These are phyloP conservation scores for Abrostola triplasia DNA, from an alignment of 2,888 invertebrate species.

Conservation along the genomic window DNA sequence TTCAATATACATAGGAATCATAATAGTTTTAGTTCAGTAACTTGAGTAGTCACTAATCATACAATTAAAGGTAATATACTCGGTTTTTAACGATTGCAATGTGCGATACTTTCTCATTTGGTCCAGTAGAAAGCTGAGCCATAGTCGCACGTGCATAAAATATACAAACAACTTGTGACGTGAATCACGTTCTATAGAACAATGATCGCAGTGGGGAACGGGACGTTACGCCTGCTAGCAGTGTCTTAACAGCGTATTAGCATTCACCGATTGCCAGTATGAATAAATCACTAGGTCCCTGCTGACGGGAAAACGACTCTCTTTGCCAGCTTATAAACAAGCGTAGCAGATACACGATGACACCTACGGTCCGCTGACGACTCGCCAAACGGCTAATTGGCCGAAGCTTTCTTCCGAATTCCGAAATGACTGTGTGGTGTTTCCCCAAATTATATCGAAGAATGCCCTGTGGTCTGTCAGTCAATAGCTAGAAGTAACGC, in stretches of 20 bases:
- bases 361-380: conserved; percentile 62
- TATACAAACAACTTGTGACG: conserved; percentile 48
- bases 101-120: conserved; percentile 51
- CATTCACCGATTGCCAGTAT: conserved; percentile 67
- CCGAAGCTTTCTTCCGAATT: conserved; percentile 61
- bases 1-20: not conserved
- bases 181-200: conserved; percentile 35
- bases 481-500: conserved; percentile 30
- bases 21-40: too few relatives aligned
- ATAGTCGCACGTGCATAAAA: conserved; percentile 63
- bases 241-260: conserved; percentile 59
- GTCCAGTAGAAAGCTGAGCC: conserved; percentile 59
- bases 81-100: conserved; percentile 39
- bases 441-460: conserved; percentile 66
- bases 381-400: conserved; percentile 68
- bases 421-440: conserved; percentile 70
- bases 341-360: conserved; percentile 66
- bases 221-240: conserved; percentile 21
- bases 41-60: not conserved
- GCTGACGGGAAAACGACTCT: conserved; percentile 70
- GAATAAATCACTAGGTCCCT: conserved; percentile 75
- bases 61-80: conserved; percentile 19
- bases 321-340: conserved; percentile 75
- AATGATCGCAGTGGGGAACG: conserved; percentile 32
- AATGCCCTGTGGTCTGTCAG: conserved; percentile 50